Evolutionary conservation across 2,113 vertebrate genomes (phyloP).

Genomic region (Phoenicopterus ruber): DNA sequence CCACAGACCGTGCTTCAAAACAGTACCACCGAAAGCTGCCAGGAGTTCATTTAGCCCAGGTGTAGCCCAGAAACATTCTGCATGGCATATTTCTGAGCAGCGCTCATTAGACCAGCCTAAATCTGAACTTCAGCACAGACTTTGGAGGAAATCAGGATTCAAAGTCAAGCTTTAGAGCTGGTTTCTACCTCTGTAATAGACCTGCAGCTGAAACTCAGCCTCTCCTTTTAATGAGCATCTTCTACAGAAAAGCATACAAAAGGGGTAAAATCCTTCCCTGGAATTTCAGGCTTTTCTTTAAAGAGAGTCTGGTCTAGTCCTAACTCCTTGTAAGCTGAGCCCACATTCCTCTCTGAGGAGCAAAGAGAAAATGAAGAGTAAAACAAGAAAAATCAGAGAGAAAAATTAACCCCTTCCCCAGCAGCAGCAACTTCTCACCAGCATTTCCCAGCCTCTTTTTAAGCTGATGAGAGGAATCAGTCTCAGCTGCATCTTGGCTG

Average conservation of each 20-base stretch:
- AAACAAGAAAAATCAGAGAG: not conserved
- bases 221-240: not conserved
- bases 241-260: not conserved
- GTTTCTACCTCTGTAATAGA: not conserved
- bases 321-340: not conserved
- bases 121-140: not conserved
- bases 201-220: not conserved
- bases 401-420: not conserved
- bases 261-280: not conserved
- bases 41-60: not conserved
- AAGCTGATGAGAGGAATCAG: not conserved
- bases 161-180: not conserved
- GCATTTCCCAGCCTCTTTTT: not conserved
- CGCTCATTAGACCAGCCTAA: not conserved
- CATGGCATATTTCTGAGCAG: not conserved
- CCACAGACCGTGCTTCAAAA: not conserved
- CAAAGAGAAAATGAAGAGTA: not conserved
- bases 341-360: not conserved
- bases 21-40: not conserved
- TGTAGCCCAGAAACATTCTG: not conserved
- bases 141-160: not conserved
- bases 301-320: not conserved
- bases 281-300: not conserved
- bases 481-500: not conserved
- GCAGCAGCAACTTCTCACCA: not conserved